These are phyloP conservation scores for Anolis carolinensis DNA, from an alignment of 2,113 vertebrate species.

Conservation along the genomic window DNA sequence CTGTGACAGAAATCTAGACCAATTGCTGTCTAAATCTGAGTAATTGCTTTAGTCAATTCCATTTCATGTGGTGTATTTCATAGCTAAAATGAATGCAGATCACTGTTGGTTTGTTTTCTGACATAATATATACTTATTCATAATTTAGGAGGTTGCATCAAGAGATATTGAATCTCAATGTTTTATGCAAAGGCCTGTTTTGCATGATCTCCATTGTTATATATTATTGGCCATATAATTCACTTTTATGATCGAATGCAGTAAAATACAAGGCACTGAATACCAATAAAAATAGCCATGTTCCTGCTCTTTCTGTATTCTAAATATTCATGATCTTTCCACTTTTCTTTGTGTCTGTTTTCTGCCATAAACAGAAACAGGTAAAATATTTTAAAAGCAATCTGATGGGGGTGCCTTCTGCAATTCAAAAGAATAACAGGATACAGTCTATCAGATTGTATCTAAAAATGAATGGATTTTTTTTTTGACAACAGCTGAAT, in stretches of 20 bases:
- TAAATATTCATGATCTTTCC: background rate
- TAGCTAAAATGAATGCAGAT: background rate
- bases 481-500: no score
- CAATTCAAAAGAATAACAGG: no score
- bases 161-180: slow-evolving; percentile 43
- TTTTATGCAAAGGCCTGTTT: slow-evolving; percentile 28
- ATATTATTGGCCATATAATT: slow-evolving; percentile 44
- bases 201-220: background rate
- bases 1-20: background rate
- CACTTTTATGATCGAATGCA: slow-evolving; percentile 44
- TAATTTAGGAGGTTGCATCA: slow-evolving; percentile 41
- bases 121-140: slow-evolving; percentile 22
- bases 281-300: slow-evolving; percentile 21
- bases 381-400: no score
- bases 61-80: background rate
- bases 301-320: background rate
- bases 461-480: no score
- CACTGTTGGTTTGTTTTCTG: slow-evolving; percentile 36
- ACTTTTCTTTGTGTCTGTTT: background rate
- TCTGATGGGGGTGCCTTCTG: background rate
- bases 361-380: background rate
- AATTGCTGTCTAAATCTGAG: background rate
- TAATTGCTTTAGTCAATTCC: background rate
- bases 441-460: no score
- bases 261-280: background rate